These are phyloP conservation scores for Echinometra lucunter DNA, from an alignment of 53 echinoderm and acorn worm species.

Conservation along the genomic window DNA sequence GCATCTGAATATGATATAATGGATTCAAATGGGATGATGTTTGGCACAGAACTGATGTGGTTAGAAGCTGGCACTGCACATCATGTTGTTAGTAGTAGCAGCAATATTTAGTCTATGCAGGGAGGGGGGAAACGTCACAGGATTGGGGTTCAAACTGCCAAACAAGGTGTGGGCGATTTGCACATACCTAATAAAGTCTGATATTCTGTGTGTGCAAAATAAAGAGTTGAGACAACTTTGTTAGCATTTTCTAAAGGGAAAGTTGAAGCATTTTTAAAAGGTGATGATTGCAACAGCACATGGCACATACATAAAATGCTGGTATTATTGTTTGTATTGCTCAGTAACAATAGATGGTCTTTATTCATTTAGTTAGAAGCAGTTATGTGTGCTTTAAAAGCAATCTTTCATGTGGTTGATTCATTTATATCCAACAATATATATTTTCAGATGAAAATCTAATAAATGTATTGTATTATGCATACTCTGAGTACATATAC, in stretches of 20 bases:
- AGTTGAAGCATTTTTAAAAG: not conserved
- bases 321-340: no score
- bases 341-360: no score
- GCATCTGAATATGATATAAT: not conserved
- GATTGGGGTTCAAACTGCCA: not conserved
- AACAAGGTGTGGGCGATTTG: not conserved
- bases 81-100: not conserved
- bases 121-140: not conserved
- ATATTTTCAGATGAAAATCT: not conserved
- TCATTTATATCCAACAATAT: not conserved
- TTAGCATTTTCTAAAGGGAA: not conserved
- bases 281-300: not conserved
- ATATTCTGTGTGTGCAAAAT: constrained; percentile 56
- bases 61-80: constrained; percentile 23
- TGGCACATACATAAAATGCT: no score
- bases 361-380: no score
- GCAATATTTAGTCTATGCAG: constrained; percentile 14
- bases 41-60: not conserved
- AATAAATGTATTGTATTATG: no score
- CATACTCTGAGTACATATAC: not conserved
- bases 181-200: constrained; percentile 60
- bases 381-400: no score
- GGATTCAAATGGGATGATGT: not conserved
- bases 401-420: no score
- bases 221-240: not conserved